Conservation (phyloP, 2,113 vertebrate species). For the Xenotilapia caudafasciata region DNA sequence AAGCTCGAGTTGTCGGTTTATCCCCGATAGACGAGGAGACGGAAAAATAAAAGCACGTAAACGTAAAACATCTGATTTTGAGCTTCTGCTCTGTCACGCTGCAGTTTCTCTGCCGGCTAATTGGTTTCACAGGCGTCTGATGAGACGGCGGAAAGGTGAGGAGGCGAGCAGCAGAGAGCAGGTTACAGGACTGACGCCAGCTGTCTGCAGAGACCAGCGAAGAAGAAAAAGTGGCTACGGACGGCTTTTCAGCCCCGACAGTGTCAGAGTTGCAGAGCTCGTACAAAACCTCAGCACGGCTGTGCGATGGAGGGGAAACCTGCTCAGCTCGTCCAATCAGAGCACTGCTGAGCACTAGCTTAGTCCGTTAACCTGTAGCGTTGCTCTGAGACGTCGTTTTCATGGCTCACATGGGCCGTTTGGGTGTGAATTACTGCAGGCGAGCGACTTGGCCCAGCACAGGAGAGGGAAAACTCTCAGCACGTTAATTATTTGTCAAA, state of each 20-base stretch:
- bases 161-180: not conserved
- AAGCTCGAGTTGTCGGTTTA: not conserved
- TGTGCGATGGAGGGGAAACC: not conserved
- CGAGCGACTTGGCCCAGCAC: fast-evolving
- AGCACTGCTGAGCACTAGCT: not conserved
- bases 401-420: not conserved
- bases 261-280: not conserved
- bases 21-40: fast-evolving
- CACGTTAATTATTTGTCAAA: not conserved
- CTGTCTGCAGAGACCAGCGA: not conserved
- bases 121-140: not conserved
- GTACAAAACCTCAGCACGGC: not conserved
- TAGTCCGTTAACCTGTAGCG: not conserved
- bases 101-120: not conserved
- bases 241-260: fast-evolving
- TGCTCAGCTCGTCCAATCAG: not conserved
- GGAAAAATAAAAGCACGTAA: not conserved
- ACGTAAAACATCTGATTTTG: not conserved
- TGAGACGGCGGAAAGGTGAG: not conserved
- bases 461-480: fast-evolving
- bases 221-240: not conserved
- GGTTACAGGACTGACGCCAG: not conserved
- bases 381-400: not conserved
- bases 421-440: too few species aligned
- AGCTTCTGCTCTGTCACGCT: not conserved